Base-by-base conservation (phyloP, 2,113 vertebrate genomes). In the Rhodinocichla rosea region DNA sequence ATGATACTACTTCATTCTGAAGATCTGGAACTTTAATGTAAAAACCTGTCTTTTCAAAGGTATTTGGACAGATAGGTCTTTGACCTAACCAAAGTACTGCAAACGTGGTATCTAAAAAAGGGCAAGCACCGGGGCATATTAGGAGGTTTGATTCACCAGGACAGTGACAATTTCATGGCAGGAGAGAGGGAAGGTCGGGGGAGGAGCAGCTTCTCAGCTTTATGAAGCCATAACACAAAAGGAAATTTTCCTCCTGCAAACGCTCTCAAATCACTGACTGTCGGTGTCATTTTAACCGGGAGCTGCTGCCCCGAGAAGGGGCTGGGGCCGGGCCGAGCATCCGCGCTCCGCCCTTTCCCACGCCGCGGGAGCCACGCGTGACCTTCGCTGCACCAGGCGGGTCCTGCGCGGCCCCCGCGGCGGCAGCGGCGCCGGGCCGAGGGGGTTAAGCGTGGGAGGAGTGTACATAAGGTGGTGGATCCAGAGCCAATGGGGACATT, bases 381-480 rank as follows among this genome's bases (percentile, higher is more conserved):
- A 80, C 63, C 85, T 68, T 76, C 14, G 19, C 42, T 4, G 87
- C 75, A 40, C 30, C 13, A 16, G 3, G 84, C 44, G 17, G 74
- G 40, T 32, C 49, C 57, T 11, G 9, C 4, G 15, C 11, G 19
- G 4, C 49, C 15, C 2, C 27, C 6, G 21, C 9, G 10, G 47
- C 47, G 8, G 56, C 1, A 15, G 68, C 83, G 4, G 11, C 13
- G 17, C 78, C 42, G 92, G 49, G 11, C 70, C 5, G 39, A 83
- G 62, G 4, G 95, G 80, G 96, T 97, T 97, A 97, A 97, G 56
- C 63, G 82, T 62, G 87, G 95, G 90, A 94, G 95, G 94, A 95
- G 96, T 84, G 75, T 67, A 83, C 71, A 92, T 96, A 96, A 95
- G 95, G 96, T 92, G 94, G 90, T 90, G 9, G 87, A 67, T 32